Conservation (phyloP, 2,797 vertebrate genomes). For the Chrysolophus pictus region DNA sequence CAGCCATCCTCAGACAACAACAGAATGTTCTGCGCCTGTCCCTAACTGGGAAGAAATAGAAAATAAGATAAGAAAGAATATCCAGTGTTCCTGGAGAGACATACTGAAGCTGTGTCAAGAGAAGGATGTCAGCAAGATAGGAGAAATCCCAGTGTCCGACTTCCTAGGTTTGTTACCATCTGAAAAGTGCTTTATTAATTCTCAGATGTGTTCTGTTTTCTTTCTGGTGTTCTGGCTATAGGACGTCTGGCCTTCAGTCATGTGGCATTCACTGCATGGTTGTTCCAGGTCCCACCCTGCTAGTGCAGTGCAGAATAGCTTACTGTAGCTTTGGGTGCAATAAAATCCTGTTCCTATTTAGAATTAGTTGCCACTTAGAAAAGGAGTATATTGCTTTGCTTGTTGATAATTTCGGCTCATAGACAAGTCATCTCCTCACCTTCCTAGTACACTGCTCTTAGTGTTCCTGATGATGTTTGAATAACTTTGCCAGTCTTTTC, state of each 20-base stretch:
- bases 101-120: conserved; percentile 78
- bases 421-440: neutral
- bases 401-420: neutral
- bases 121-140: conserved; percentile 63
- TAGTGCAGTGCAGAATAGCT: neutral
- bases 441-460: neutral
- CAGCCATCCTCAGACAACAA: neutral
- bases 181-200: neutral
- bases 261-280: neutral
- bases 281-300: neutral
- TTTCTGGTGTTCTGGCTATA: neutral
- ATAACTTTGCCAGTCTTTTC: neutral
- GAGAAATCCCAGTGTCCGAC: conserved; percentile 62
- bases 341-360: neutral
- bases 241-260: neutral
- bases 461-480: neutral
- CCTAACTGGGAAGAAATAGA: conserved; percentile 75
- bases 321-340: too few relatives aligned
- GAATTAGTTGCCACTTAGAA: neutral
- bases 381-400: neutral
- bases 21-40: neutral
- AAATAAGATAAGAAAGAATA: conserved; percentile 66
- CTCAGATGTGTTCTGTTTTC: neutral
- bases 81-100: conserved; percentile 79
- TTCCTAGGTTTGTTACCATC: conserved; percentile 72